Conservation (phyloP, 2,113 vertebrate species). For the Aegypius monachus region DNA sequence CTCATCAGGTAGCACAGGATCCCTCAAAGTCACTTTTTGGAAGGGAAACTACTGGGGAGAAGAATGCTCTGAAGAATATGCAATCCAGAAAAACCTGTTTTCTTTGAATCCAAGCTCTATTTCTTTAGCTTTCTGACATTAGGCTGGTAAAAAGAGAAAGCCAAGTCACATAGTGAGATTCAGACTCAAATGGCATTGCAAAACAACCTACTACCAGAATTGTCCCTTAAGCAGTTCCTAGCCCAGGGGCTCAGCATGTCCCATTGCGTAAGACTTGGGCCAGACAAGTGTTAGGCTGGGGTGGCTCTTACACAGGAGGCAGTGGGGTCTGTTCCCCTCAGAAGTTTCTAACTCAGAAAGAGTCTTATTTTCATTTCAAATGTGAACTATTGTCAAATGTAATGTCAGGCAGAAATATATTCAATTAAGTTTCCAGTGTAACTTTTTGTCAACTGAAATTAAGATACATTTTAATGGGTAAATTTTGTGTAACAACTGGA, state of each 20-base stretch:
- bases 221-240: background rate
- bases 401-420: background rate
- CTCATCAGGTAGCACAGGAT: background rate
- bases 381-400: background rate
- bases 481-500: background rate
- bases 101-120: background rate
- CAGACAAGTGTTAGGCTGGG: rapidly evolving
- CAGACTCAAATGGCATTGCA: background rate
- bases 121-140: background rate
- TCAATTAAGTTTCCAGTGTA: background rate
- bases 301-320: background rate
- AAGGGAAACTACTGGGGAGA: background rate
- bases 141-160: background rate
- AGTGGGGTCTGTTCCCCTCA: background rate
- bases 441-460: background rate
- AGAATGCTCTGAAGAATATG: background rate
- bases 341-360: background rate
- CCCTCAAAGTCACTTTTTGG: background rate
- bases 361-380: background rate
- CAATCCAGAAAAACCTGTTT: background rate
- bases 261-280: background rate
- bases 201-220: background rate
- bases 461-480: too few species aligned
- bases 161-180: background rate
- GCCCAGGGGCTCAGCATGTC: background rate